Conservation (phyloP, 2,797 vertebrate genomes). For the Neosilurus hyrtlii region DNA sequence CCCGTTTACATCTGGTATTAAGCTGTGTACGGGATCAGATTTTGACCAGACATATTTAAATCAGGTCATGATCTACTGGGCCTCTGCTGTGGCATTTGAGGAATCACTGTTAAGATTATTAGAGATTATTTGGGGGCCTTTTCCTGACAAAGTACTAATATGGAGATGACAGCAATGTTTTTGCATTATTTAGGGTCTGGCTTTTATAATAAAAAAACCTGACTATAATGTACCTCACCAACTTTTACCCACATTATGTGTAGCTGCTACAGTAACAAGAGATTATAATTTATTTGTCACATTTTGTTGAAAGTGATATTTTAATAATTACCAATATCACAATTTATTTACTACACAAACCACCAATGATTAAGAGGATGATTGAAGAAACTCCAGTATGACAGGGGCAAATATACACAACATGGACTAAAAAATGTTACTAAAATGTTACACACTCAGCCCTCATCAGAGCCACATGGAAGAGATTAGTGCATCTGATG, state of each 20-base stretch:
- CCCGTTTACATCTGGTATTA: constrained; percentile 32
- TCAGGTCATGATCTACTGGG: constrained; percentile 20
- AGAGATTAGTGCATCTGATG: constrained; percentile 48
- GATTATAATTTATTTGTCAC: not conserved
- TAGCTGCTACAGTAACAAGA: not conserved
- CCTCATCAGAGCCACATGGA: constrained; percentile 44
- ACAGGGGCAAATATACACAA: not conserved
- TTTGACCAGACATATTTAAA: constrained; percentile 21
- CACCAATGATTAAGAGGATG: not conserved
- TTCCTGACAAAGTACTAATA: not conserved
- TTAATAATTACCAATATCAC: not conserved
- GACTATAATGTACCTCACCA: not conserved
- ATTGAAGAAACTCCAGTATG: not conserved
- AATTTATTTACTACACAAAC: not conserved
- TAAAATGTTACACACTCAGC: not conserved
- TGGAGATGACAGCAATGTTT: not conserved
- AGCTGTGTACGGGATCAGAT: constrained; percentile 18
- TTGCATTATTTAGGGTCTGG: not conserved
- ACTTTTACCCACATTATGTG: not conserved
- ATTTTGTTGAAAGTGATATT: not conserved
- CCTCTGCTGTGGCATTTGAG: constrained; percentile 17
- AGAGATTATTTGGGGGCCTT: not conserved
- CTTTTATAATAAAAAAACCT: not conserved
- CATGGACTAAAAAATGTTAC: not conserved
- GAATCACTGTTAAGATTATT: constrained; percentile 6